Evolutionary conservation across 35 echinoderm and acorn worm genomes (phyloP).

Genomic region (Ophioderma brevispina): DNA sequence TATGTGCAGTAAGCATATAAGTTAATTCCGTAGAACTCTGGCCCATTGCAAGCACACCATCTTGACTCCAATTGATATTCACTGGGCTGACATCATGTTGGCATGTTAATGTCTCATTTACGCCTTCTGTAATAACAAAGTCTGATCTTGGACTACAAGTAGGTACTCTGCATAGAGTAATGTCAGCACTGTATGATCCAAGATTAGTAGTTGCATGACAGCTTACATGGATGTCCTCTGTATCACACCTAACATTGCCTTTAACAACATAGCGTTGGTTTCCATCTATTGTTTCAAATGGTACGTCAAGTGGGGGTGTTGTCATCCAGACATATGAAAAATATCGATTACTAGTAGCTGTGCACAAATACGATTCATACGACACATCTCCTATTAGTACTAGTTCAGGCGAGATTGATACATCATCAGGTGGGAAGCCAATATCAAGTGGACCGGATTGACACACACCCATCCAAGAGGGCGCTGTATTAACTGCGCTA

Average conservation of each 20-base stretch:
- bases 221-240: no score
- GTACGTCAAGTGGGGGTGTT: not conserved
- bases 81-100: not conserved
- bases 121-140: not conserved
- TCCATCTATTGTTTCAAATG: no score
- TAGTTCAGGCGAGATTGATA: not conserved
- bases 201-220: not conserved
- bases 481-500: no score
- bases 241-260: no score
- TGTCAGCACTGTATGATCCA: not conserved
- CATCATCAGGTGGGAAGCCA: not conserved
- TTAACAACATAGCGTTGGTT: no score
- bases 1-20: not conserved
- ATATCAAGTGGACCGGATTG: slow-evolving; percentile 1
- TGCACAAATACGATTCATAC: not conserved
- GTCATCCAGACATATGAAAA: not conserved
- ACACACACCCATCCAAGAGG: no score
- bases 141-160: not conserved
- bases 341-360: not conserved
- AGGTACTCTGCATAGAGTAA: not conserved
- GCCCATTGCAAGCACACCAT: not conserved
- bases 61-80: not conserved
- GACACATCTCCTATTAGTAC: not conserved
- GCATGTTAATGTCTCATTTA: not conserved
- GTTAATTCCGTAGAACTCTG: not conserved